Evolutionary conservation across 2,797 vertebrate species (phyloP).

Genomic region (Moxostoma hubbsi): DNA sequence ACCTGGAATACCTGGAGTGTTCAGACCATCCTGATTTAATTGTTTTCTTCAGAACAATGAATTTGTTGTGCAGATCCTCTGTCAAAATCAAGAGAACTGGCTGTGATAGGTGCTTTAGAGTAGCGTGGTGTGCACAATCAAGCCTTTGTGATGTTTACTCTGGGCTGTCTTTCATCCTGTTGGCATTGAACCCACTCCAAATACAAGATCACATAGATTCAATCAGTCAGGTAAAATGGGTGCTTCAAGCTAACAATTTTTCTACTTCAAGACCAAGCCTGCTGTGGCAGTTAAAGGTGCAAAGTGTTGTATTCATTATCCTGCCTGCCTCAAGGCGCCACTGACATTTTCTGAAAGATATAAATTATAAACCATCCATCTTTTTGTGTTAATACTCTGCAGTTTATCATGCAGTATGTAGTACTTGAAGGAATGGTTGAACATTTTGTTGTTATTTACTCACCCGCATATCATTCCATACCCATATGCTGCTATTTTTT

Average conservation of each 20-base stretch:
- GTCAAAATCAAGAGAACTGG: slow-evolving; percentile 58
- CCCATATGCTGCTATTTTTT: no score
- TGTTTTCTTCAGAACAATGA: slow-evolving; percentile 47
- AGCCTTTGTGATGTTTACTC: slow-evolving; percentile 68
- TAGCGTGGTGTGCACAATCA: slow-evolving; percentile 61
- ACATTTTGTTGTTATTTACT: no score
- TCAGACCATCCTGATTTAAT: slow-evolving; percentile 46
- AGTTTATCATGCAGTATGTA: background rate
- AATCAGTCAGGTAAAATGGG: slow-evolving; percentile 54
- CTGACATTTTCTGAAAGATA: background rate
- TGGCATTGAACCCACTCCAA: slow-evolving; percentile 55
- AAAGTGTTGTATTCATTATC: slow-evolving; percentile 8
- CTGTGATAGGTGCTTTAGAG: slow-evolving; percentile 41
- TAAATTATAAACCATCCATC: background rate
- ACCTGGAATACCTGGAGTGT: slow-evolving; percentile 53
- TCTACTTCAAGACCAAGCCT: slow-evolving; percentile 70
- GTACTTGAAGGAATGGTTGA: no score
- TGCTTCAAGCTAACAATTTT: slow-evolving; percentile 60
- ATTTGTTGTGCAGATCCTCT: slow-evolving; percentile 50
- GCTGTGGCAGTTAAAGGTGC: slow-evolving; percentile 48
- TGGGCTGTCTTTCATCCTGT: slow-evolving; percentile 62
- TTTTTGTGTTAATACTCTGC: background rate
- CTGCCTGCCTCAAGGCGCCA: background rate
- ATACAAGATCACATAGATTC: slow-evolving; percentile 53
- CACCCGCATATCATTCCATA: no score